Evolutionary conservation across 2,113 vertebrate genomes (phyloP).

Genomic region (Regulus satrapa): DNA sequence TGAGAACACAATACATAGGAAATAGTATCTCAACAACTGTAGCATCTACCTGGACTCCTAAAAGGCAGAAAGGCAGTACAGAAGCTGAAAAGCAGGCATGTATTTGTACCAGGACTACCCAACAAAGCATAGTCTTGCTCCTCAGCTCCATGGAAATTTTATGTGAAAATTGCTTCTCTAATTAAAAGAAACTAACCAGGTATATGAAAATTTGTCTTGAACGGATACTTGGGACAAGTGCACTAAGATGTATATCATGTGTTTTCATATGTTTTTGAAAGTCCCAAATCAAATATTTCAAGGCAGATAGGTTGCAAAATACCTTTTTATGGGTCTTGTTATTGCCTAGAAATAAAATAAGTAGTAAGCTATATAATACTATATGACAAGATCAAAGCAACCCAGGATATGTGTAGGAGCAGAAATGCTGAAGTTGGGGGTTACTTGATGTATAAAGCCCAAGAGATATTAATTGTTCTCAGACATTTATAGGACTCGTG

Average conservation of each 20-base stretch:
- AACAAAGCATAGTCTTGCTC: rapidly evolving
- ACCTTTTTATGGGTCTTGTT: neutral
- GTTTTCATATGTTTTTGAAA: neutral
- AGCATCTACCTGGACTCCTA: neutral
- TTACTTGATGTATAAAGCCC: neutral
- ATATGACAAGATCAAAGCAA: neutral
- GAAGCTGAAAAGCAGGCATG: neutral
- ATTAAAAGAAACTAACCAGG: neutral
- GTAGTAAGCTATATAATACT: neutral
- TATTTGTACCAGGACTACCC: neutral
- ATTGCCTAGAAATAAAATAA: neutral
- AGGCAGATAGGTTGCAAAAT: neutral
- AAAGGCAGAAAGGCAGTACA: neutral
- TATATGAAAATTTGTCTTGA: neutral
- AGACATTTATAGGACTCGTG: neutral
- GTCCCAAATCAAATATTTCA: neutral
- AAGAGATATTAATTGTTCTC: neutral
- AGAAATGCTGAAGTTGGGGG: neutral
- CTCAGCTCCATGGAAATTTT: neutral
- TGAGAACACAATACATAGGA: neutral
- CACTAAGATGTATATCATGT: neutral
- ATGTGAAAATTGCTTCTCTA: neutral
- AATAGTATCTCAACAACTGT: neutral
- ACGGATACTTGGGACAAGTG: neutral
- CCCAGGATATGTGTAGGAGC: rapidly evolving